Evolutionary conservation across 1,140 invertebrate genomes (phyloP).

Genomic region (Maniola jurtina): DNA sequence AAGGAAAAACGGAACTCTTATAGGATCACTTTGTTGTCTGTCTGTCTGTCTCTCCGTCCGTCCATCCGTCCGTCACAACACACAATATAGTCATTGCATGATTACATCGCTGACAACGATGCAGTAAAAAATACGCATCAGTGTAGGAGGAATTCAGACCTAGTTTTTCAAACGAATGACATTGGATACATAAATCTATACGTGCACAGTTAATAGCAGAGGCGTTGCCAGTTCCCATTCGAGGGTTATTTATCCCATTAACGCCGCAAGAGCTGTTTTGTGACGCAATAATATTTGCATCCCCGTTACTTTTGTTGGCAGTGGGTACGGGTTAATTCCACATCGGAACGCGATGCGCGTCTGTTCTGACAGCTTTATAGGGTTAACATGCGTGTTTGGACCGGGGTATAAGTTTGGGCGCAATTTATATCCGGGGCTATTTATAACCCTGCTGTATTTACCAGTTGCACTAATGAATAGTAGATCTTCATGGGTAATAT

Average conservation of each 20-base stretch:
- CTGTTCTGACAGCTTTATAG: slow-evolving; percentile 29
- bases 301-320: slow-evolving; percentile 34
- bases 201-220: slow-evolving; percentile 25
- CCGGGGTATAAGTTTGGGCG: not conserved
- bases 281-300: slow-evolving; percentile 35
- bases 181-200: slow-evolving; percentile 13
- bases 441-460: not conserved
- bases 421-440: slow-evolving; percentile 2
- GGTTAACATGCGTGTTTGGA: slow-evolving; percentile 2
- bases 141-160: too few relatives aligned
- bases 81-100: too few relatives aligned
- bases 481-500: not conserved
- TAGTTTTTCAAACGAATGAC: not conserved
- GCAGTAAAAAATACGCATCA: too few relatives aligned
- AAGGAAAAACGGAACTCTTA: too few relatives aligned
- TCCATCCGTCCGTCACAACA: too few relatives aligned
- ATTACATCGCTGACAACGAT: too few relatives aligned
- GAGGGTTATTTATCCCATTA: slow-evolving; percentile 34
- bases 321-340: slow-evolving; percentile 25
- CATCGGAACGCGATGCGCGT: slow-evolving; percentile 19
- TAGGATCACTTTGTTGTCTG: too few relatives aligned
- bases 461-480: slow-evolving; percentile 5
- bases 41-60: too few relatives aligned
- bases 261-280: slow-evolving; percentile 29
- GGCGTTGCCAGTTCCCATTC: slow-evolving; percentile 26